A percentile compares a stretch with the other conserved stretches of the same genome.
Evolutionary conservation across 1,140 invertebrate genomes (phyloP).

Genomic region (Bombus sylvicola): DNA sequence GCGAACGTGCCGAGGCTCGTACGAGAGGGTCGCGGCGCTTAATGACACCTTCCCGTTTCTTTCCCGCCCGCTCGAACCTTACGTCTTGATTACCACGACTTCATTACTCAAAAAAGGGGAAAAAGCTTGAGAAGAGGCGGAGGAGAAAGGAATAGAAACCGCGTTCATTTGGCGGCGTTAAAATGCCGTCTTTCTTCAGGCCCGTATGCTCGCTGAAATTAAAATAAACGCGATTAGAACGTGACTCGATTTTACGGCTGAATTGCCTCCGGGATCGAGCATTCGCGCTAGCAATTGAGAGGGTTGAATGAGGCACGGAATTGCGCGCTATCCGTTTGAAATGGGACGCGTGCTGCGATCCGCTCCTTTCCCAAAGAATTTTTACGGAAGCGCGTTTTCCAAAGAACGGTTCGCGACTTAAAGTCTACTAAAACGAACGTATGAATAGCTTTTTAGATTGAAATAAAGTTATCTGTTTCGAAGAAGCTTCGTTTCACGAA

Average conservation of each 20-base stretch:
- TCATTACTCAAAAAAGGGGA: constrained; percentile 40
- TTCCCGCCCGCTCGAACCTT: constrained; percentile 29
- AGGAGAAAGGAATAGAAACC: not conserved
- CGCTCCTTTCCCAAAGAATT: not conserved
- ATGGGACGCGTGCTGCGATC: not conserved
- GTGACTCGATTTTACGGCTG: constrained; percentile 48
- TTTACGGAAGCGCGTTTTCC: constrained; percentile 19
- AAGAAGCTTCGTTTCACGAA: not conserved
- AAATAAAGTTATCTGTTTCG: constrained; percentile 4
- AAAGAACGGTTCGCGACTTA: not conserved
- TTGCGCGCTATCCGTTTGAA: not conserved
- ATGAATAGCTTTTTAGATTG: not conserved
- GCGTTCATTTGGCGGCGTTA: constrained; percentile 22
- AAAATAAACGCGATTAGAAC: constrained; percentile 54
- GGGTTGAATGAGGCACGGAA: constrained; percentile 18
- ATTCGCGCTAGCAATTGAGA: constrained; percentile 15
- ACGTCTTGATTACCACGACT: constrained; percentile 48
- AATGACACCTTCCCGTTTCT: constrained; percentile 47
- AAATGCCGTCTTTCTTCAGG: constrained; percentile 1
- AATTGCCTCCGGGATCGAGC: constrained; percentile 6
- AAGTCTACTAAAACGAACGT: not conserved
- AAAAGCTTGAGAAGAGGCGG: not conserved
- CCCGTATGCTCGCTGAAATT: constrained; percentile 18
- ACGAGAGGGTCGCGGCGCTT: constrained; percentile 25
- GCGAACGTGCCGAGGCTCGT: constrained; percentile 20